Percentiles rank a stretch among this genome's conserved stretches.
Evolutionary conservation across 2,888 invertebrate genomes (phyloP).

Genomic region (Ephialtes manifestator): DNA sequence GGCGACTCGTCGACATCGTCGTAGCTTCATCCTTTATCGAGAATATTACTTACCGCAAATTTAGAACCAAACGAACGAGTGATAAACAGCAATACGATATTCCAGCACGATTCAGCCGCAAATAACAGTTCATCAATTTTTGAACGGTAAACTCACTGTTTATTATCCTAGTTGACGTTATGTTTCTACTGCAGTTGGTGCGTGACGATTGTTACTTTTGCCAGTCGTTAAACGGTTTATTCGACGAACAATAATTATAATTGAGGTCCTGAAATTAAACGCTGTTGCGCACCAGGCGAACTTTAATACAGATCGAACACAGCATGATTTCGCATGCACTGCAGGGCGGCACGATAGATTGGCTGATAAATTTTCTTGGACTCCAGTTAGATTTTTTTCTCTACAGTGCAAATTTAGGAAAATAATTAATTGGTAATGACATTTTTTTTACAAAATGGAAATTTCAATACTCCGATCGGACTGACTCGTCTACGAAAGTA

Average conservation of each 20-base stretch:
- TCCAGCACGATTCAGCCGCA: slow-evolving; percentile 41
- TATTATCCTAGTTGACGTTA: not conserved
- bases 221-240: slow-evolving; percentile 56
- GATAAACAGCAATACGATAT: slow-evolving; percentile 57
- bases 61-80: slow-evolving; percentile 13
- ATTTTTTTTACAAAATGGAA: too few relatives aligned
- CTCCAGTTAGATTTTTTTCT: not conserved
- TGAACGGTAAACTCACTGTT: too few relatives aligned
- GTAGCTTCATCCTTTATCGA: slow-evolving; percentile 57
- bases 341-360: not conserved
- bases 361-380: not conserved
- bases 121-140: not conserved
- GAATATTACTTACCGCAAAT: slow-evolving; percentile 51
- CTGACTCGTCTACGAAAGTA: too few relatives aligned
- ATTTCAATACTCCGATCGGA: too few relatives aligned
- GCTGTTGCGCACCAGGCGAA: not conserved
- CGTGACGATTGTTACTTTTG: slow-evolving; percentile 59
- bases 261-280: slow-evolving; percentile 17
- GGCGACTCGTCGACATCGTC: slow-evolving; percentile 66
- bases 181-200: slow-evolving; percentile 3
- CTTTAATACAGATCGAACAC: slow-evolving; percentile 40
- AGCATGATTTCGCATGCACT: slow-evolving; percentile 18
- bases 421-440: too few relatives aligned
- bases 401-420: too few relatives aligned
- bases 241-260: slow-evolving; percentile 41